Evolutionary conservation across 2,888 invertebrate genomes (phyloP), one percentile per base, ranked within the genome.

Genomic region (Diadromus collaris): DNA sequence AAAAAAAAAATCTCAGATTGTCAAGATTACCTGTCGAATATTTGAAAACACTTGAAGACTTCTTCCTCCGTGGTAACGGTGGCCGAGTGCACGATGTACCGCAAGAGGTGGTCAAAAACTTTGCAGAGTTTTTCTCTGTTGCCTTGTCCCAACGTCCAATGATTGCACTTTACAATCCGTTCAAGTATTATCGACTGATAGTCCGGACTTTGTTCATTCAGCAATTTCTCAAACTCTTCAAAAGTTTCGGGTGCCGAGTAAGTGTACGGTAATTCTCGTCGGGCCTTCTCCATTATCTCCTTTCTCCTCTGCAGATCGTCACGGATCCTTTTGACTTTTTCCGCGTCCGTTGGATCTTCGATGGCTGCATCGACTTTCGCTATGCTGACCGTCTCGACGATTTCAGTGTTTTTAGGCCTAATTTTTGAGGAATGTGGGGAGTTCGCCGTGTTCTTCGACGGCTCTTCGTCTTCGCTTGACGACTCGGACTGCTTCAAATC

Each of bases 101-200:
- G 96, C 38, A 98, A 89, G 81, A 97, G 89, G 87, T 95, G 95
- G 0, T 94, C 94, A 88, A 96, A 97, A 1, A 98, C 89, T 84
- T 93, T 92, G 69, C 94, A 93, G 13, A 98, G 91, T 86, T 95
- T 94, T 44, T 95, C 94, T 88, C 96, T 96, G 88, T 98, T 98
- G 19, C 94, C 94, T 82, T 94, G 94, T 6, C 94, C 94, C 67
- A 97, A 90, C 85, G 96, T 95, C 2, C 96, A 96, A 90, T 98
- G 96, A 91, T 97, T 96, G 86, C 95, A 96, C 91, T 97, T 97
- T 21, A 98, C 95, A 83, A 98, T 94, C 85, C 96, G 94, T 86
- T 96, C 95, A 61, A 98, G 88, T 10, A 97, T 94, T 13, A 94
- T 92, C 0, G 93, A 91, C 86, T 96, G 95, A 85, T 96, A 94